These are phyloP conservation scores for Neodiprion virginianus DNA, from an alignment of 1,140 invertebrate species.

Conservation along the genomic window DNA sequence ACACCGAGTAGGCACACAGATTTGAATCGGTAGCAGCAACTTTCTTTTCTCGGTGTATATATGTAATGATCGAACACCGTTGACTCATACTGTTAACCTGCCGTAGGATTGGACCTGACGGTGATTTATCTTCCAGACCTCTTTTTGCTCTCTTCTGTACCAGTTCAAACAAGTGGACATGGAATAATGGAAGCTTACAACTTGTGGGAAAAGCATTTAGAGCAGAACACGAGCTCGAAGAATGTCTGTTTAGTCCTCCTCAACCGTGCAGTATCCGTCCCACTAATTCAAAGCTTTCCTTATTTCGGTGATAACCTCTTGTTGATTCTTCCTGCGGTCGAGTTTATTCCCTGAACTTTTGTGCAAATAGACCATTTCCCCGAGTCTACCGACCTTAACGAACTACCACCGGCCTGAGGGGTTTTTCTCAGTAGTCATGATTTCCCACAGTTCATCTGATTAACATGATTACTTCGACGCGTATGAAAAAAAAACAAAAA, in stretches of 20 bases:
- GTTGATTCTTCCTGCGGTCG: conserved; percentile 4
- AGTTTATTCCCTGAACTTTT: background rate
- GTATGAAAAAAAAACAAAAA: no score
- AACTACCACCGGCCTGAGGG: no score
- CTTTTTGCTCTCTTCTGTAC: background rate
- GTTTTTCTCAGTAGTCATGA: no score
- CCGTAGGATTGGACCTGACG: background rate
- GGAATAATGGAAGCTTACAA: background rate
- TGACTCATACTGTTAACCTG: conserved; percentile 1
- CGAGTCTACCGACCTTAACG: no score
- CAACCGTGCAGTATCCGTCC: background rate
- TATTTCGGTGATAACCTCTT: background rate
- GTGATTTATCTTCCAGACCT: background rate
- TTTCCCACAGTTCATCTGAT: no score
- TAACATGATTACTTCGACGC: no score
- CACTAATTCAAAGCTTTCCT: background rate
- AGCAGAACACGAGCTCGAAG: background rate
- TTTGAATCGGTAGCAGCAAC: background rate
- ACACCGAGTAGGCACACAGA: background rate
- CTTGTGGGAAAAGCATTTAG: background rate
- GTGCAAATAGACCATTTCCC: background rate
- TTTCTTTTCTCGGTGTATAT: background rate
- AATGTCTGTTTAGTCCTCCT: background rate
- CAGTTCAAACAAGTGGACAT: background rate
- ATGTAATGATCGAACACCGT: background rate